phyloP scores from a whole-genome alignment of 2,797 vertebrate genomes.

The Sciaenops ocellatus region DNA sequence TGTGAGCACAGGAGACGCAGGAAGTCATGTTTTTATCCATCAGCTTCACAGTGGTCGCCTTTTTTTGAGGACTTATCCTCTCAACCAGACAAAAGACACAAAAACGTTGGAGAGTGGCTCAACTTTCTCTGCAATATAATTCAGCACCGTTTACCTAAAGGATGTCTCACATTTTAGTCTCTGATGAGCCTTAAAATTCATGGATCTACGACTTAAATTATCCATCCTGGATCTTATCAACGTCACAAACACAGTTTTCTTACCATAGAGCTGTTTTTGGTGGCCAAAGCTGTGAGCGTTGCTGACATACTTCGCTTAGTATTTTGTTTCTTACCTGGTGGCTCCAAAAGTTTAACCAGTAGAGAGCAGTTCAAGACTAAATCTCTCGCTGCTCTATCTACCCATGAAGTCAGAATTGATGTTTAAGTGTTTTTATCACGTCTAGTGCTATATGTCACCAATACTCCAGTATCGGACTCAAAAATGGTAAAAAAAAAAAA shows the following conservation, averaged over 20 bases:
- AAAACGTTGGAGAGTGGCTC: neutral
- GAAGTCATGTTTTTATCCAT: conserved; percentile 58
- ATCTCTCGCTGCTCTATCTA: no score
- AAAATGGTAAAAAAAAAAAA: no score
- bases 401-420: no score
- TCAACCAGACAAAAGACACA: conserved; percentile 5
- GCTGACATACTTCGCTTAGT: no score
- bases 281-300: no score
- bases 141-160: neutral
- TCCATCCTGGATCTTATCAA: neutral
- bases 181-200: neutral
- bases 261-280: neutral
- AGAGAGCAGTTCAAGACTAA: no score
- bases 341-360: no score
- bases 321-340: no score
- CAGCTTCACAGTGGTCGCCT: conserved; percentile 24
- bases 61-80: conserved; percentile 30
- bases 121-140: neutral
- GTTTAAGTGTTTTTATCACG: no score
- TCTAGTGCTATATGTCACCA: no score
- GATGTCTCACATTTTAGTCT: no score
- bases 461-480: no score
- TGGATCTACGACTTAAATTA: neutral
- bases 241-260: neutral
- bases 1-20: conserved; percentile 29